phyloP scores from a whole-genome alignment of 2,113 vertebrate genomes.

The Macquaria australasica region DNA sequence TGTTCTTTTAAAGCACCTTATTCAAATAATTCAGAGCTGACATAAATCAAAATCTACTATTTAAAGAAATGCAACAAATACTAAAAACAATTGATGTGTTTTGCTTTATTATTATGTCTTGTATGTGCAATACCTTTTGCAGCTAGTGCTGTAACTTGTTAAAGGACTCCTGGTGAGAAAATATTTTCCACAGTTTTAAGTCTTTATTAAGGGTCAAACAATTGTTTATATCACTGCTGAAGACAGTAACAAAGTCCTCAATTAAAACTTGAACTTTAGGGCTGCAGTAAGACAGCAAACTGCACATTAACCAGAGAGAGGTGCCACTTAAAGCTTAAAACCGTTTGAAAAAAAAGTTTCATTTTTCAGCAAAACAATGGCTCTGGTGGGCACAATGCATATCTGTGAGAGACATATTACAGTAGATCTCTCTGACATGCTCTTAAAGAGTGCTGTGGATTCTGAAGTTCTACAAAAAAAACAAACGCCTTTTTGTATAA shows the following conservation, averaged over 20 bases:
- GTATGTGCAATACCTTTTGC: background rate
- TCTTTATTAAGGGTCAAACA: background rate
- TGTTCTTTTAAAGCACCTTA: background rate
- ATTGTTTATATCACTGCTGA: background rate
- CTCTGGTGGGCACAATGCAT: background rate
- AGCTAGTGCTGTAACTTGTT: background rate
- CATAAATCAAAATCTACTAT: background rate
- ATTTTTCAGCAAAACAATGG: constrained; percentile 11
- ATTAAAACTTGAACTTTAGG: constrained; percentile 1
- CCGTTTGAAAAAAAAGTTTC: background rate
- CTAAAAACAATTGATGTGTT: background rate
- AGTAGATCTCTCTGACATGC: background rate
- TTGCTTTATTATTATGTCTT: background rate
- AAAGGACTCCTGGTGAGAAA: background rate
- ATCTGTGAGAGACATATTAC: background rate
- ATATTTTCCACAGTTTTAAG: background rate
- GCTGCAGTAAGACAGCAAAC: background rate
- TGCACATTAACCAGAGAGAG: background rate
- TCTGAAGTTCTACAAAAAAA: background rate
- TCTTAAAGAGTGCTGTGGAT: background rate
- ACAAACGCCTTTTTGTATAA: background rate
- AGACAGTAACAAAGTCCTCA: background rate
- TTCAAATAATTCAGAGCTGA: background rate
- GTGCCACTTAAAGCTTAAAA: background rate
- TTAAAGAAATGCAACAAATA: background rate